Base-by-base conservation (phyloP, 2,113 vertebrate species). In the Apteryx mantelli region DNA sequence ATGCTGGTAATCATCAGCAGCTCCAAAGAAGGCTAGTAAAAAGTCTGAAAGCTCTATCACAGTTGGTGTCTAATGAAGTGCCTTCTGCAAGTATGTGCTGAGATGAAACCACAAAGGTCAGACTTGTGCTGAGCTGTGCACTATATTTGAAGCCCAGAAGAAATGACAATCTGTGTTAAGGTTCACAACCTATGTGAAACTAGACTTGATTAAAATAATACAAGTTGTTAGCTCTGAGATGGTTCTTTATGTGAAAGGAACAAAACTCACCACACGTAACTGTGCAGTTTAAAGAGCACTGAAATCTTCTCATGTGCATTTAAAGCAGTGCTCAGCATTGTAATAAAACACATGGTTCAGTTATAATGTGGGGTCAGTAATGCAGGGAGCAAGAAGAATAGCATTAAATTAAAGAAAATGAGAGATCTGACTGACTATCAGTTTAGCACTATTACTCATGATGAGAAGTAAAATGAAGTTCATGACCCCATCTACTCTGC, bases 401-500 rank as follows among this genome's bases (percentile, higher is more conserved):
- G 79, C 13, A 38, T 97, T 97, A 97, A 96, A 97, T 96, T 97
- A 97, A 96, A 91, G 95, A 95, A 97, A 97, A 97, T 95, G 95
- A 95, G 94, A 90, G 94, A 83, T 88, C 79, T 91, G 94, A 95
- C 94, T 92, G 96, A 88, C 95, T 95, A 96, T 96, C 94, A 86
- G 93, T 96, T 96, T 97, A 93, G 95, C 96, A 73, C 85, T 97
- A 94, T 97, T 95, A 95, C 94, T 97, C 88, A 82, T 79, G 91
- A 96, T 86, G 91, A 89, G 85, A 94, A 94, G 82, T 88, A 93
- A 96, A 96, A 97, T 97, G 91, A 97, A 95, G 96, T 92, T 94
- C 89, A 60, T 76, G 93, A 96, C 96, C 95, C 53, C 81, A 95
- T 95, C 95, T 91, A 82, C 85, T 93, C 65, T 91, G 91, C 77